phyloP scores from a whole-genome alignment of 2,113 vertebrate genomes.

The Gnathochromis pfefferi region DNA sequence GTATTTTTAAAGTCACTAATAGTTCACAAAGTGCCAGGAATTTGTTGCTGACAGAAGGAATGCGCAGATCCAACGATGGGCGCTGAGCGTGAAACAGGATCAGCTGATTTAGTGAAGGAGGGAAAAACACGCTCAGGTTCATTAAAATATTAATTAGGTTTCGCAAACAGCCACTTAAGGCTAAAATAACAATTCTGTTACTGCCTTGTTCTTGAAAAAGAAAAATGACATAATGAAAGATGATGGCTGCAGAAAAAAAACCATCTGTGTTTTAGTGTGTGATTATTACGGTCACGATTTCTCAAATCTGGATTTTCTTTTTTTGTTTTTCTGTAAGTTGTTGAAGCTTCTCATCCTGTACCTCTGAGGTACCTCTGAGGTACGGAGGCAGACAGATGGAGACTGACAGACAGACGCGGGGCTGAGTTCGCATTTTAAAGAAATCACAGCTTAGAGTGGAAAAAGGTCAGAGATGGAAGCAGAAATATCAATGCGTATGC shows the following conservation, averaged over 20 bases:
- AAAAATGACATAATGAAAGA: not conserved
- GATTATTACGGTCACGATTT: not conserved
- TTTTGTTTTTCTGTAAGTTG: not conserved
- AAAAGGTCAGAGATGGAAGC: constrained; percentile 67
- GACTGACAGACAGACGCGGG: not conserved
- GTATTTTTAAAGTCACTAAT: constrained; percentile 47
- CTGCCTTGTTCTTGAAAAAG: not conserved
- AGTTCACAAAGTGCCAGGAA: constrained; percentile 37
- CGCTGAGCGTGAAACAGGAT: constrained; percentile 45
- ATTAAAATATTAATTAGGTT: constrained; percentile 36
- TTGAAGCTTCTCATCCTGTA: not conserved
- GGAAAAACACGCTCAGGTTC: not conserved
- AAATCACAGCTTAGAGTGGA: constrained; percentile 37
- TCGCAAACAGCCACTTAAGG: constrained; percentile 33
- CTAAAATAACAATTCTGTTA: not conserved
- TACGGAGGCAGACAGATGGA: not conserved
- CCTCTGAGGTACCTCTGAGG: not conserved
- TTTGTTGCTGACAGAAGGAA: constrained; percentile 18
- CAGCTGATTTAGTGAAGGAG: not conserved
- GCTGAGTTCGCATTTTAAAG: constrained; percentile 22
- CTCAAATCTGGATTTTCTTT: not conserved
- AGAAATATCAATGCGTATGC: constrained; percentile 69
- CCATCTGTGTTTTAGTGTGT: fast-evolving
- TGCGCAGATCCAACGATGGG: not conserved
- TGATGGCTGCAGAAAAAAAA: not conserved